Base-by-base conservation (phyloP, 2,113 vertebrate species). In the Zosterops japonicus region DNA sequence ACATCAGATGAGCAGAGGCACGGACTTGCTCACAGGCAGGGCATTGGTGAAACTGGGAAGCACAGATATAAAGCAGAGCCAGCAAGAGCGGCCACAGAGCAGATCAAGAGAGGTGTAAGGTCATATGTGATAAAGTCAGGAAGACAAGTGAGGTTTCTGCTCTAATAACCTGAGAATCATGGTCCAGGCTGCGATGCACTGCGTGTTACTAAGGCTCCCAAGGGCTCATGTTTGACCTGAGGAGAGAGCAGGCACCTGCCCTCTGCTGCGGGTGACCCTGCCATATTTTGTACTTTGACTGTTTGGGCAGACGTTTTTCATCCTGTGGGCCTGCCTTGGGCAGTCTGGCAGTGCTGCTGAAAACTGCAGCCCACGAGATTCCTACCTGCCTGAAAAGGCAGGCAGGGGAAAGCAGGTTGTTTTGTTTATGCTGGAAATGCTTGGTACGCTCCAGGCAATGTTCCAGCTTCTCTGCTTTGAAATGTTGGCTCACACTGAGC, bases 171-270 rank as follows among this genome's bases (percentile, higher is more conserved):
- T 44, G 31, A 63, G 75, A 63, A 47, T 35, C 6, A 1, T 8
- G n/a, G 50, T 63, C 50, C 1, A 5, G 82, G 33, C 82, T 72
- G 74, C 3, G 22, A 72, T 1, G 14, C 2, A 13, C 31, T 2
- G 9, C 11, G 8, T 69, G 24, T 57, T 91, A 25, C 31, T 75
- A 46, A 83, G 42, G 75, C 47, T 91, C 68, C 76, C 72, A 59
- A 39, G 63, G 53, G n/a, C 41, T 61, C 0, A 0, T 15, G 44
- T 70, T 53, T 2, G 4, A 76, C 57, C 17, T 0, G 0, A 84
- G 77, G 46, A 53, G 46, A 65, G 33, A 68, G 44, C 44, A 46
- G 29, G 39, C 56, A 13, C 88, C 55, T 52, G 60, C n/a, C 46
- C 60, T 44, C 28, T 0, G 2, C 50, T 44, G 42, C 2, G 0